Evolutionary conservation across 2,888 invertebrate genomes (phyloP), one percentile per base, ranked within the genome.

Genomic region (Shargacucullia verbasci): DNA sequence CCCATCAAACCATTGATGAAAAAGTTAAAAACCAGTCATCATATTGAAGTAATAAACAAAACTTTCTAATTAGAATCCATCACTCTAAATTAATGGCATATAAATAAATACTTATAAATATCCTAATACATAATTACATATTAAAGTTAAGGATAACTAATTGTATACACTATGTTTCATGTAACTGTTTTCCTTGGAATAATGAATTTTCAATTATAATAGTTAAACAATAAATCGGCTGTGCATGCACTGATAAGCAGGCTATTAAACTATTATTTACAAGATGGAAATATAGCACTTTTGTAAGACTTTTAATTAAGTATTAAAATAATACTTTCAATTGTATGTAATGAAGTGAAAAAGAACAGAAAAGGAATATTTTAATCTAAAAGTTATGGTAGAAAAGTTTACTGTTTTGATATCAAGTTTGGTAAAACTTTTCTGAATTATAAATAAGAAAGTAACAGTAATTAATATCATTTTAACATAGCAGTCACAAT

Each of bases 161-260:
- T n/a, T n/a, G n/a, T n/a, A n/a, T n/a, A n/a, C n/a, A n/a, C n/a
- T n/a, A n/a, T n/a, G n/a, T n/a, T n/a, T n/a, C n/a, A n/a, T n/a
- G n/a, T n/a, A 20, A 20, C 20, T 20, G 2, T 38, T 57, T 61
- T 48, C 37, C 14, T 59, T 25, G 29, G 31, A 20, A 7, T 38
- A 45, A 59, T 20, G 7, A 11, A 7, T 50, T 10, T 37, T 43
- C 15, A 38, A 41, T 35, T 46, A 43, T 5, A 38, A 14, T n/a
- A 50, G 37, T 27, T 35, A 0, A 0, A 38, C 37, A 45, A 46
- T 43, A 29, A 43, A 50, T 59, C 31, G 11, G 9, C n/a, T 38
- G 44, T n/a, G 27, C 39, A 43, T 60, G 61, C 61, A 67, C 68
- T 64, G 46, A 52, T 64, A 52, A 64, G 43, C 60, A 50, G 14